Conservation (phyloP, 2,888 invertebrate genomes). For the Ectemnius continuus region DNA sequence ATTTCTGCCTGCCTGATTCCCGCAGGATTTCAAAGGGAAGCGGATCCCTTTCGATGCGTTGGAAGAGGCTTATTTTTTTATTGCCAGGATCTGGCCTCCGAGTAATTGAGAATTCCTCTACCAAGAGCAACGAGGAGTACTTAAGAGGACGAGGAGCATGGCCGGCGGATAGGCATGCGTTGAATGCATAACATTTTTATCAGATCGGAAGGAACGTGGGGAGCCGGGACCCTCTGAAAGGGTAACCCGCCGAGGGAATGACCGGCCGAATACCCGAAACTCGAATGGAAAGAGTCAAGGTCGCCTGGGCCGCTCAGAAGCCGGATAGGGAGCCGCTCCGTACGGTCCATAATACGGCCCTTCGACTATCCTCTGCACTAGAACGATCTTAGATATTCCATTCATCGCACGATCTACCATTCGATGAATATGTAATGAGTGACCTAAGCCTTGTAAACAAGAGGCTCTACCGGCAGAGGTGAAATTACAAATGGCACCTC, state of each 20-base stretch:
- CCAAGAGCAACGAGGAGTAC: slow-evolving; percentile 29
- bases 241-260: slow-evolving; percentile 25
- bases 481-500: no score
- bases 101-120: slow-evolving; percentile 51
- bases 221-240: slow-evolving; percentile 12
- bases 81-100: background rate
- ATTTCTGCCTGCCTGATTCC: slow-evolving; percentile 7
- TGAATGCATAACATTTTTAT: slow-evolving; percentile 66
- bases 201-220: slow-evolving; percentile 59
- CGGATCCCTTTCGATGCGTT: no score
- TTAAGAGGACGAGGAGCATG: slow-evolving; percentile 41
- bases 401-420: background rate
- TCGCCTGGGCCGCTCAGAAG: background rate
- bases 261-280: slow-evolving; percentile 40
- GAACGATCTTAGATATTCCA: slow-evolving; percentile 2
- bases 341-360: background rate
- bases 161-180: slow-evolving; percentile 52
- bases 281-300: slow-evolving; percentile 42
- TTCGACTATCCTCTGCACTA: background rate
- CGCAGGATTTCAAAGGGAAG: background rate
- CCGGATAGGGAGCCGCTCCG: background rate
- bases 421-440: slow-evolving; percentile 3
- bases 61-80: background rate
- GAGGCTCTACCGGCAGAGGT: background rate
- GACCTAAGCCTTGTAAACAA: slow-evolving; percentile 8